Base-by-base conservation (phyloP, 2,888 invertebrate genomes). In the Cheilosia vulpina region DNA sequence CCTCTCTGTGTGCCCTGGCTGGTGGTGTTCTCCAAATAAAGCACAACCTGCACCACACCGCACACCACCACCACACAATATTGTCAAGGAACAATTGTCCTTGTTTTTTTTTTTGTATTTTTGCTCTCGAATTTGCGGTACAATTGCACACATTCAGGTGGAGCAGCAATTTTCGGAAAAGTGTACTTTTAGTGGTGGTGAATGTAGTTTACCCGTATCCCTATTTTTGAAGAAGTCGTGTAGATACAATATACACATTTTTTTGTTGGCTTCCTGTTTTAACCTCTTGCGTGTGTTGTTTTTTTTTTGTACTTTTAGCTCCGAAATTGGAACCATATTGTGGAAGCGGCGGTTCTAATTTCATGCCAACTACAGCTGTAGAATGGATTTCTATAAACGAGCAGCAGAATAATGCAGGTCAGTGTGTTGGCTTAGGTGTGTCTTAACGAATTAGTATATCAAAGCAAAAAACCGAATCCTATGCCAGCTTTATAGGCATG, bases 321-420 rank as follows among this genome's bases (percentile, higher is more conserved):
- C 87, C 87, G 65, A 91, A 90, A 88, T 88, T 89, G 78, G 89
- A 90, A 41, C 89, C 88, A 73, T 91, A 89, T 80, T 88, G 89
- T 52, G 82, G 76, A 38, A 78, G 69, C 38, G 88, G 87, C 21
- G 63, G 88, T 31, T 82, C 87, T 45, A 89, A 87, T 73, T 89
- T 89, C 34, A 82, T 90, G 69, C 80, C 89, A n/a, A 89, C 90
- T 60, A 89, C 90, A 6, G 87, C 90, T n/a, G 90, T 90, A 19
- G 91, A 91, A 88, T 91, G 91, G 91, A 90, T 91, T 75, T 87
- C 89, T 15, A 90, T 91, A 80, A 91, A 88, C 72, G 91, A 91
- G 84, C 85, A 87, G 21, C 91, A 90, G 73, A 88, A 88, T 41
- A 88, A 88, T 69, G 76, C 90, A 73, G 90, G 90, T 91, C 81